Percentiles rank a stretch among this genome's conserved stretches.
Conservation (phyloP, 2,888 invertebrate species). For the Coelopa pilipes region DNA sequence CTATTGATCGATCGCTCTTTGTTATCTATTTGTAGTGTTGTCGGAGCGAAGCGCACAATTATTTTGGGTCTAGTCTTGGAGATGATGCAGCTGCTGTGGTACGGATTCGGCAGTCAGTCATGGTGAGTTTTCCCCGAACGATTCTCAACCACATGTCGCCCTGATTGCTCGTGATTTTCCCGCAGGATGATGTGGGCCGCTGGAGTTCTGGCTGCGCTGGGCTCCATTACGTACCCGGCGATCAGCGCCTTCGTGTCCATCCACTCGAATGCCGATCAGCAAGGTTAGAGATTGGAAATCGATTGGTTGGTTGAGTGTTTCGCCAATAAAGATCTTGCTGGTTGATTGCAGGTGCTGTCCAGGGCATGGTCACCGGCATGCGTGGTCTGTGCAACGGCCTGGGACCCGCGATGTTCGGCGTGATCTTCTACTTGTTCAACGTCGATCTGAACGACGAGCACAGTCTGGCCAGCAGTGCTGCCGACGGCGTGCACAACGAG, state of each 20-base stretch:
- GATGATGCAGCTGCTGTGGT: slow-evolving; percentile 96
- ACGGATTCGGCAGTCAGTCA: slow-evolving; percentile 94
- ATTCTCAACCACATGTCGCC: background rate
- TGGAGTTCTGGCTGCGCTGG: slow-evolving; percentile 93
- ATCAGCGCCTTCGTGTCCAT: slow-evolving; percentile 98
- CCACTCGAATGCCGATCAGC: slow-evolving; percentile 97
- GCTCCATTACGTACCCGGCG: slow-evolving; percentile 97
- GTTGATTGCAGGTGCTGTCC: slow-evolving; percentile 78
- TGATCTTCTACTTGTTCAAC: slow-evolving; percentile 98
- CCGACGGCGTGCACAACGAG: slow-evolving; percentile 44
- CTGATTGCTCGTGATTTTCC: background rate
- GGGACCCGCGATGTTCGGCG: slow-evolving; percentile 98
- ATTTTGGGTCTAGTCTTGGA: slow-evolving; percentile 97
- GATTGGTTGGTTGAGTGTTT: background rate
- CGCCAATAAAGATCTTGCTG: slow-evolving; percentile 9
- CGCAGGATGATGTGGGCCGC: slow-evolving; percentile 99
- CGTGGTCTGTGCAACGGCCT: slow-evolving; percentile 97
- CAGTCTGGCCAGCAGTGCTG: slow-evolving; percentile 44
- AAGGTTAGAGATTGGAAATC: slow-evolving; percentile 71
- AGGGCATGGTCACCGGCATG: slow-evolving; percentile 99
- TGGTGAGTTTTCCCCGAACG: slow-evolving; percentile 79
- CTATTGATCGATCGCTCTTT: background rate
- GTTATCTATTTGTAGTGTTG: slow-evolving; percentile 54
- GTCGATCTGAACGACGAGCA: slow-evolving; percentile 92
- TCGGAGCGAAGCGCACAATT: slow-evolving; percentile 97